phyloP scores from a whole-genome alignment of 2,113 vertebrate species.

The Cricetomys ansorgei region DNA sequence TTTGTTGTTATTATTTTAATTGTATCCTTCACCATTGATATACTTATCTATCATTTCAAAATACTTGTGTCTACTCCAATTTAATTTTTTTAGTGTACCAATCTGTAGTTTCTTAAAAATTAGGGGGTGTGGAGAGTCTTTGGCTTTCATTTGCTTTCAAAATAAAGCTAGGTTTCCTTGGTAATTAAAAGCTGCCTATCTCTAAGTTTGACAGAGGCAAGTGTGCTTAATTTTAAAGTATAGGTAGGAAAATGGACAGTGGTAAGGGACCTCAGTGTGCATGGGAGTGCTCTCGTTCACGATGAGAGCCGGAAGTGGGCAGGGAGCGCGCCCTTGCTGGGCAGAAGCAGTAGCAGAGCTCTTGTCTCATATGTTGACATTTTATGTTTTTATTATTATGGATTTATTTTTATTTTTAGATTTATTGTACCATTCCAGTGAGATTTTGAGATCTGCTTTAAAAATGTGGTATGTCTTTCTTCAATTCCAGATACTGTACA shows the following conservation, averaged over 20 bases:
- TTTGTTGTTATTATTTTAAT: background rate
- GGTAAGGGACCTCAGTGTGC: background rate
- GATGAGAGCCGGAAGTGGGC: background rate
- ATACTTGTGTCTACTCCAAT: background rate
- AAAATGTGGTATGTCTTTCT: background rate
- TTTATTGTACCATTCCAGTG: background rate
- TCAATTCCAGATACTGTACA: background rate
- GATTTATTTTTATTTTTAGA: constrained; percentile 13
- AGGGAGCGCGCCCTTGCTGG: background rate
- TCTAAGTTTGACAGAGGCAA: background rate
- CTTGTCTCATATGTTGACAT: background rate
- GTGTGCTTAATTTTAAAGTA: background rate
- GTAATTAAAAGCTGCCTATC: background rate
- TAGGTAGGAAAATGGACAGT: background rate
- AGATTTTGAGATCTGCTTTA: background rate
- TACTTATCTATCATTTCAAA: background rate
- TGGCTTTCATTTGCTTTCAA: background rate
- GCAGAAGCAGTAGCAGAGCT: background rate
- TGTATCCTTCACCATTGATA: background rate
- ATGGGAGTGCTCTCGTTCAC: background rate
- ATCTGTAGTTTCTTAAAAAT: background rate
- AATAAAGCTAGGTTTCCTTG: background rate
- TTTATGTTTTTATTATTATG: background rate
- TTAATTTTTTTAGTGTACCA: background rate
- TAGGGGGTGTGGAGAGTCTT: background rate